Evolutionary conservation across 2,797 vertebrate species (phyloP), one percentile per base, ranked within the genome.

Genomic region (Sciurus vulgaris): DNA sequence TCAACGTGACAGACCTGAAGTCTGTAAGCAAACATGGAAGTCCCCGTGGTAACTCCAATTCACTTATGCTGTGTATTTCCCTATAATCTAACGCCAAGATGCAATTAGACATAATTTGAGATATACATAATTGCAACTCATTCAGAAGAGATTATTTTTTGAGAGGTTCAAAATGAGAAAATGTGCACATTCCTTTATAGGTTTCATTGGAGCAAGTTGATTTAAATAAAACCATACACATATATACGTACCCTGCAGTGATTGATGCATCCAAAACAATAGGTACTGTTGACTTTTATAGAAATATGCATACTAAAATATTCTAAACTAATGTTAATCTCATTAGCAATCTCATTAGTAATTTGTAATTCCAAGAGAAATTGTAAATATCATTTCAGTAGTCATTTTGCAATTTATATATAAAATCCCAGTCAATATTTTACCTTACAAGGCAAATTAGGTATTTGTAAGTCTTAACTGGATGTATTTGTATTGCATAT

Each of bases 81-180:
- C 72, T 95, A 65, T 89, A 89, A 97, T 96, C 89, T 61, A 81
- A 89, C 73, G 86, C 72, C 85, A 86, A 93, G 59, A 73, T 94
- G 74, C 67, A 97, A 95, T 97, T 97, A 85, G 87, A 84, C 85
- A 63, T 85, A 96, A 96, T 97, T 96, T 93, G 61, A 85, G 85
- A 90, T 88, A 70, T 47, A 92, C 81, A 54, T 96, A 96, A 95
- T 96, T 95, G 89, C 93, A 85, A 78, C 92, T 96, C 89, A 83
- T 88, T 85, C 87, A 79, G 81, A 90, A 94, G 73, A 96, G 77
- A 85, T 95, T 78, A 87, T 81, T 90, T 94, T 96, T 83, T 84
- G 67, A 95, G 87, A 83, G 63, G 69, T 93, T 93, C 89, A 76
- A 93, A 97, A 94, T 97, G 82, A 97, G 91, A 93, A 97, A 92